Evolutionary conservation across 2,113 vertebrate genomes (phyloP), one percentile per base, ranked within the genome.

Genomic region (Rhabdornis inornatus): DNA sequence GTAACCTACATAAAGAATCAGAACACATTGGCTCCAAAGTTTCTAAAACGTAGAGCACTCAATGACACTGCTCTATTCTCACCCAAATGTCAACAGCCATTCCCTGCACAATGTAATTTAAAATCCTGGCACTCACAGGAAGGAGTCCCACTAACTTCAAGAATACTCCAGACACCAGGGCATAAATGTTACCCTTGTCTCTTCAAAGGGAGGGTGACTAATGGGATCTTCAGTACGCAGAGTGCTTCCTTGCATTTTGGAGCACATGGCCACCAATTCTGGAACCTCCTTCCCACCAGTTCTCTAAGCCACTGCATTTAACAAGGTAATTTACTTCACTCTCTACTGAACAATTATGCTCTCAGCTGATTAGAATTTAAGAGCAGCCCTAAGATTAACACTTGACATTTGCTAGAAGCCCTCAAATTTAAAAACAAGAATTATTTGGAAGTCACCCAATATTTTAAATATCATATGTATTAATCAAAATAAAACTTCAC

Each of bases 401-500:
- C 87, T 95, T 97, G 96, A 97, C 96, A 96, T 97, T 97, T 96
- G 49, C 57, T 94, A 72, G 92, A 94, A 94, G 83, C 84, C 57
- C 74, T 94, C 57, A 52, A 90, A 82, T 81, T 94, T 87, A 89
- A 89, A 83, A 96, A 75, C 24, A 86, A 70, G 42, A 89, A 92
- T 76, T 90, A 66, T 56, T 64, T 95, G 90, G 88, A 96, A 95
- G 64, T 53, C 57, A 77, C 16, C 60, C 88, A 94, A 53, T 82
- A 94, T 89, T 92, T 92, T 72, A 92, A 94, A 92, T 93, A 91
- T 30, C 77, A 31, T 63, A 68, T 19, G 52, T 83, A 78, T 57
- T 90, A 94, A 85, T 86, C 68, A 95, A 94, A 94, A 89, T 75
- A 83, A 77, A 94, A 72, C 53, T 78, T 86, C 28, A 52, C 18